Evolutionary conservation across 2,113 vertebrate species (phyloP), one percentile per base, ranked within the genome.

Genomic region (Triplophysa rosa): DNA sequence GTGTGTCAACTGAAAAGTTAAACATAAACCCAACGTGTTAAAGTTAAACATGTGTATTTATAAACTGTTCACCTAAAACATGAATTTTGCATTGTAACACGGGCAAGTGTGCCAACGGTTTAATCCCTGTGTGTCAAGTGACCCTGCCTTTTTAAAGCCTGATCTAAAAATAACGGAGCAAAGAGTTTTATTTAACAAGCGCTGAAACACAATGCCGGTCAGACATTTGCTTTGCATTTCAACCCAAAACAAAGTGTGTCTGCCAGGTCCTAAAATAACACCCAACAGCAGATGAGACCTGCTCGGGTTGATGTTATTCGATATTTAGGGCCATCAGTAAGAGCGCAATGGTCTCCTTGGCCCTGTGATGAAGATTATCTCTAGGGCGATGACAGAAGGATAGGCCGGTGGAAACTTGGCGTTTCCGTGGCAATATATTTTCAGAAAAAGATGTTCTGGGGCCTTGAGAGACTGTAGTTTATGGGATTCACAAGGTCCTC

Each of bases 341-440:
- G 62, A 70, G 45, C 17, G 17, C 17, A 45, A 47, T 33, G 67
- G 17, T 19, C 23, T 24, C 29, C 47, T 71, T 19, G 16, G 40
- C 37, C 37, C 79, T 79, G 69, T 75, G 79, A 67, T 63, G 16
- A 49, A 76, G 80, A 82, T 87, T 79, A 77, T 82, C 80, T 82
- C 74, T 42, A 63, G 17, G 59, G 64, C 49, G 17, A 76, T 56
- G 21, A 49, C 13, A 37, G 52, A 72, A 40, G 56, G 61, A 49
- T 69, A 13, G 9, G 45, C 64, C 64, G 10, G 7, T 8, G 49
- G 29, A 58, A 69, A 59, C 16, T 61, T 70, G 70, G n/a, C 42
- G 64, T 82, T 68, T 70, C 80, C 77, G 76, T 40, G 65, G 65
- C 12, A n/a, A 84, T n/a, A 21, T 10, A 13, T 59, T 82, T 83